Base-by-base conservation (phyloP, 2,797 vertebrate genomes). In the Myotis vivesi region DNA sequence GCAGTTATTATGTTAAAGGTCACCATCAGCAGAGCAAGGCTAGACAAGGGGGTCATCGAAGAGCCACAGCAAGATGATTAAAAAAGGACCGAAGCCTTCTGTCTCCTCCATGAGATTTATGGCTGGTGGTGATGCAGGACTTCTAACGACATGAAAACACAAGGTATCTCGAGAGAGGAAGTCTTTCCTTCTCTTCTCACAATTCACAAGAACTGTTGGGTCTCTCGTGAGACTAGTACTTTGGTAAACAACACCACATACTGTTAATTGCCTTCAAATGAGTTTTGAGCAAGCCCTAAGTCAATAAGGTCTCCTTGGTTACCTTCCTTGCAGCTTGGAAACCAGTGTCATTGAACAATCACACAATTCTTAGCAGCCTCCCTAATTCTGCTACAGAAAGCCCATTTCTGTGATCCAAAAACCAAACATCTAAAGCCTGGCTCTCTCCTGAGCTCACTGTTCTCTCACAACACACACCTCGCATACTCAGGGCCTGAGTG, bases 221-320 rank as follows among this genome's bases (percentile, higher is more conserved):
- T 75, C 69, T 75, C 94, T 94, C 66, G 7, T 1, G 82, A 94
- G 94, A 94, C 55, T 11, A 38, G n/a, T 20, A 55, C 64, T 55
- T 89, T 15, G 15, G 69, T 90, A 94, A 97, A 95, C 86, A 97
- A 22, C 71, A 93, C 59, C 36, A 62, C 77, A 81, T 59, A 81
- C 38, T 46, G 55, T 23, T 92, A 89, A 96, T 73, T 87, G 72
- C 81, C 71, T 91, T 91, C 94, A 89, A 95, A 8, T 82, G 92
- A 79, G 49, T 66, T 96, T 66, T 96, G 46, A 93, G 90, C 44
- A 82, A 94, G 59, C 51, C 62, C 16, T 38, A 89, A 95, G 77
- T 77, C 77, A 87, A 66, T 92, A 91, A 82, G 1, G 30, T 19
- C 86, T 86, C 64, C 62, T 82, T 82, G 36, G 80, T 89, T 87